Base-by-base conservation (phyloP, 2,113 vertebrate species). In the Suncus etruscus region DNA sequence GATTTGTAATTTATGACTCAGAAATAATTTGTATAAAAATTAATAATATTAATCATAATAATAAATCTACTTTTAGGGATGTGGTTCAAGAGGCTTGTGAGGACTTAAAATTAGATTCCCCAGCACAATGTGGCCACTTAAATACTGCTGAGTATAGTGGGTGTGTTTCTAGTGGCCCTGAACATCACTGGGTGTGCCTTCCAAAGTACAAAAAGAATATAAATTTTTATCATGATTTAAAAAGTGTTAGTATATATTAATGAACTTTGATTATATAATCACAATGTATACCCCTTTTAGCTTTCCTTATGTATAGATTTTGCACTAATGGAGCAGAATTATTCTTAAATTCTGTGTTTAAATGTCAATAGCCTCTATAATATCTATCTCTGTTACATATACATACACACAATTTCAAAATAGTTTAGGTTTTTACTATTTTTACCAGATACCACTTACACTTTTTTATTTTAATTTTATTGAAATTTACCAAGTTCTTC, bases 211-310 rank as follows among this genome's bases (percentile, higher is more conserved):
- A 66, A 66, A 58, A 58, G 16, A 58, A 58, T 3, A 66, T 8
- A 6, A 27, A 25, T 66, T 66, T 66, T 66, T 27, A 29, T 74
- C 68, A 76, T 9, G 93, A 69, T 27, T 70, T 89, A 29, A 2
- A 90, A 93, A 14, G n/a, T 86, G 89, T 79, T 58, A 86, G 85
- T 80, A 76, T 29, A 76, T 86, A 29, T 79, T 77, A 85, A 85
- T 87, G 58, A 66, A 78, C 68, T 89, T 89, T 85, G 54, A 91
- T 84, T 91, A 94, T 89, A 45, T 91, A 92, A 93, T 82, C 63
- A 66, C 78, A 83, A 16, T 84, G n/a, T 11, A 68, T 77, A 69
- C 88, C 91, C 15, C 91, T 93, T 87, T 95, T 8, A 75, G 83
- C 29, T 73, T 75, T 83, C 65, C 77, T 76, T 58, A 45, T 95